Evolutionary conservation across 1,140 invertebrate genomes (phyloP), one percentile per base, ranked within the genome.

Genomic region (Orussus abietinus): DNA sequence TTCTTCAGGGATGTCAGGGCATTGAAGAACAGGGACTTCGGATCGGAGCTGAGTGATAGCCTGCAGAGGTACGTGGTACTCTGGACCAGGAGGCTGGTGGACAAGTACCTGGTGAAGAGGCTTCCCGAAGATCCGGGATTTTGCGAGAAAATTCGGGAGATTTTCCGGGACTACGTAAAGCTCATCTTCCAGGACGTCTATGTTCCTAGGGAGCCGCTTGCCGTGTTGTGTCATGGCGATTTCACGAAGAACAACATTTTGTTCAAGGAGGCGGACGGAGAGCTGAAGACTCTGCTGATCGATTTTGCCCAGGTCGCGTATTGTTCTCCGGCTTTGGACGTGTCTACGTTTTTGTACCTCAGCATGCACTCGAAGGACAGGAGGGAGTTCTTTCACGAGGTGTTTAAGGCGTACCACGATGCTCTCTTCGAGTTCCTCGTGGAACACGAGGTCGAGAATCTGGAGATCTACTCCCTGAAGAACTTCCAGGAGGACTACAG

Each of bases 161-260:
- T n/a, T 44, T 10, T 25, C 64, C 0, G 3, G 21, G 2, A 20
- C n/a, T n/a, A n/a, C n/a, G n/a, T n/a, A n/a, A n/a, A n/a, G n/a
- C n/a, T n/a, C n/a, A n/a, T n/a, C n/a, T n/a, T n/a, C n/a, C n/a
- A n/a, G n/a, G n/a, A n/a, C n/a, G n/a, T n/a, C n/a, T n/a, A n/a
- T n/a, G n/a, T n/a, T n/a, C n/a, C n/a, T n/a, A n/a, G 34, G 1
- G 64, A 66, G 15, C 58, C 65, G 1, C 30, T 70, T 4, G 53
- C 66, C 1, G 62, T 62, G 0, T 13, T 76, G 0, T 60, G 62
- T 42, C 72, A 75, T 42, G 72, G 72, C 3, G 72, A 75, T 41
- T 64, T 64, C 12, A 68, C 66, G 3, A 40, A 53, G 2, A 67
- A 68, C 40, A 75, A 75, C 34, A 42, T 62, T 5, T 36, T 75